Conservation (phyloP, 1,140 invertebrate species). For the Euura saliciscinereae region DNA sequence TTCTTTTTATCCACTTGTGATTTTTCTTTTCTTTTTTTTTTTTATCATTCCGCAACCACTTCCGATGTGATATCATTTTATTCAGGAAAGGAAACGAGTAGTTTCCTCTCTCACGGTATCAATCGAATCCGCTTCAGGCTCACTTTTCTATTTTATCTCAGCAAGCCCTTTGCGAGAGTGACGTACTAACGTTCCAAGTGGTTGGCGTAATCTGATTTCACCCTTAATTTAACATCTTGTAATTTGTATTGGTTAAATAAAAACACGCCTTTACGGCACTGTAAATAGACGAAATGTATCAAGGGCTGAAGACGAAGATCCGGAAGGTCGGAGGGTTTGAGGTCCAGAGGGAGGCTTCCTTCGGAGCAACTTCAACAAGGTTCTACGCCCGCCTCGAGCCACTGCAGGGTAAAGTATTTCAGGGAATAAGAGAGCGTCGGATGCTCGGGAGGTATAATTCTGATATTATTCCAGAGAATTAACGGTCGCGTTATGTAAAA, state of each 20-base stretch:
- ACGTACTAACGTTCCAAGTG: too few species aligned
- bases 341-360: not conserved
- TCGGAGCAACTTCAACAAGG: not conserved
- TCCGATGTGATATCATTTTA: too few species aligned
- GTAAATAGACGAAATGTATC: not conserved
- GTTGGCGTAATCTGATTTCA: not conserved
- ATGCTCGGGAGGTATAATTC: not conserved
- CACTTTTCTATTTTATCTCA: too few species aligned
- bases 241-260: not conserved
- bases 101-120: too few species aligned
- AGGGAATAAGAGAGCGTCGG: not conserved
- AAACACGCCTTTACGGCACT: not conserved
- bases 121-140: too few species aligned
- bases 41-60: too few species aligned
- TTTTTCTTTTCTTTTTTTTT: too few species aligned
- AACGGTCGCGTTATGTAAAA: slow-evolving; percentile 26
- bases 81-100: too few species aligned
- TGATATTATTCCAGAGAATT: slow-evolving; percentile 11
- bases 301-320: not conserved
- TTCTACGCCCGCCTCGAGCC: not conserved
- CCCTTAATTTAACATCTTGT: not conserved
- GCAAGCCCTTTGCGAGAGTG: too few species aligned
- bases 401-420: not conserved
- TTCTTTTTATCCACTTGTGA: not conserved
- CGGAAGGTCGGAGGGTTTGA: not conserved